phyloP scores from a whole-genome alignment of 2,797 vertebrate species.

The Cirrhinus mrigala region DNA sequence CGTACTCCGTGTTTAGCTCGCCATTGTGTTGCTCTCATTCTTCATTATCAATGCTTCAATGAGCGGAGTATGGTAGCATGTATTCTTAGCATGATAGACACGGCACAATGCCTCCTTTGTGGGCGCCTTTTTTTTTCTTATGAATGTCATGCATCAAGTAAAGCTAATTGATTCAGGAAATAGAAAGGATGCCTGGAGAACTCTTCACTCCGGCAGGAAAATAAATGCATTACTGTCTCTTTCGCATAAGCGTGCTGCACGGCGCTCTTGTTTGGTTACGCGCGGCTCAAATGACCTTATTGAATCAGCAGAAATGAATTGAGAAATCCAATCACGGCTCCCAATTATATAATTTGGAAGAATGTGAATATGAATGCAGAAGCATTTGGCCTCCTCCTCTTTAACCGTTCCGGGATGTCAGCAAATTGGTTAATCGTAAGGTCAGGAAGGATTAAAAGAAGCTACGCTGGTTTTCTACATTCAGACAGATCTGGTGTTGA shows the following conservation, averaged over 20 bases:
- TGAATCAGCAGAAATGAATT: slow-evolving; percentile 87
- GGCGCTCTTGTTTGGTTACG: slow-evolving; percentile 81
- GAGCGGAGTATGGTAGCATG: slow-evolving; percentile 37
- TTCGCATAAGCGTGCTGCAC: slow-evolving; percentile 79
- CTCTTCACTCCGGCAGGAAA: slow-evolving; percentile 71
- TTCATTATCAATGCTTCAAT: slow-evolving; percentile 58
- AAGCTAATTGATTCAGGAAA: slow-evolving; percentile 85
- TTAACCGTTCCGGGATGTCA: slow-evolving; percentile 55
- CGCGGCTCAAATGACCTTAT: slow-evolving; percentile 83
- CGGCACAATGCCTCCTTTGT: slow-evolving; percentile 63
- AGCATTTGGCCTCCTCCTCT: slow-evolving; percentile 63
- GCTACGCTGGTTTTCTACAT: slow-evolving; percentile 63
- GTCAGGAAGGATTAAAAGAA: slow-evolving; percentile 67
- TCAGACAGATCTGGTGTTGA: slow-evolving; percentile 62
- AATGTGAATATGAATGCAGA: slow-evolving; percentile 77
- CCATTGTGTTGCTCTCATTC: slow-evolving; percentile 42
- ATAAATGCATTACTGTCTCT: slow-evolving; percentile 83
- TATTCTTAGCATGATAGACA: slow-evolving; percentile 56
- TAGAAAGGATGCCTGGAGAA: slow-evolving; percentile 77
- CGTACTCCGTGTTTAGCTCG: slow-evolving; percentile 45
- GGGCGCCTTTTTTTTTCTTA: slow-evolving; percentile 63
- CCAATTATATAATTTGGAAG: slow-evolving; percentile 84
- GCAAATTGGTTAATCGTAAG: slow-evolving; percentile 73
- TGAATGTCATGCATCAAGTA: slow-evolving; percentile 77
- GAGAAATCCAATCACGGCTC: slow-evolving; percentile 86